Evolutionary conservation across 2,888 invertebrate genomes (phyloP).

Genomic region (Aplocera efformata): DNA sequence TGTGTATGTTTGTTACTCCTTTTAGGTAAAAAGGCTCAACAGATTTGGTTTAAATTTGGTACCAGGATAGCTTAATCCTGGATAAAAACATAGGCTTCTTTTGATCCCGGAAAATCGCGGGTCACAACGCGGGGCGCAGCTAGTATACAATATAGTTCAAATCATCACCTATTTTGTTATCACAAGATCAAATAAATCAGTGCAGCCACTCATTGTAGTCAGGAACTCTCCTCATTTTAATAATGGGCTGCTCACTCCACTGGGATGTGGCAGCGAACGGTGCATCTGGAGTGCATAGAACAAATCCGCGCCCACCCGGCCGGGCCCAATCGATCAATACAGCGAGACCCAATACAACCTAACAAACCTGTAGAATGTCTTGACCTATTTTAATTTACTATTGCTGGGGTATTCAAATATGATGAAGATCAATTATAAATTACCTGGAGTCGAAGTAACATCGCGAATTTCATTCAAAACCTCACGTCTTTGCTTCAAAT

Average conservation of each 20-base stretch:
- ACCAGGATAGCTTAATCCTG: no score
- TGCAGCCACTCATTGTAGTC: no score
- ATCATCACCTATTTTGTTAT: no score
- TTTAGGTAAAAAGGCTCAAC: no score
- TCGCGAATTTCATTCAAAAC: conserved; percentile 84
- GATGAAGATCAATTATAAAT: conserved; percentile 7
- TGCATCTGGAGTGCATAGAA: conserved; percentile 7
- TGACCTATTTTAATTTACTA: conserved; percentile 3
- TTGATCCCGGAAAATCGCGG: no score
- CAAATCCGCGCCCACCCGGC: conserved; percentile 5
- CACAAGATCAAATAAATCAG: no score
- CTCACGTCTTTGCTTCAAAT: conserved; percentile 84
- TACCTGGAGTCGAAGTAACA: conserved; percentile 88
- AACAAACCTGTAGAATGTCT: conserved; percentile 24
- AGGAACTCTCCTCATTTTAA: no score
- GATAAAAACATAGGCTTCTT: no score
- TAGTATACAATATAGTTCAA: no score
- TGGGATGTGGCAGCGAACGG: conserved; percentile 3
- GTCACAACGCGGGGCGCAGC: no score
- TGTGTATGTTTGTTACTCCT: no score
- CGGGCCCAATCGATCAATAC: conserved; percentile 38
- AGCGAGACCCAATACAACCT: conserved; percentile 31
- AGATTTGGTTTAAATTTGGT: no score
- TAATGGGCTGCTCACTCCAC: background rate
- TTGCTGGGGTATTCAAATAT: background rate